These are phyloP conservation scores for Sisyra terminalis DNA, from an alignment of 2,888 invertebrate species.

Conservation along the genomic window DNA sequence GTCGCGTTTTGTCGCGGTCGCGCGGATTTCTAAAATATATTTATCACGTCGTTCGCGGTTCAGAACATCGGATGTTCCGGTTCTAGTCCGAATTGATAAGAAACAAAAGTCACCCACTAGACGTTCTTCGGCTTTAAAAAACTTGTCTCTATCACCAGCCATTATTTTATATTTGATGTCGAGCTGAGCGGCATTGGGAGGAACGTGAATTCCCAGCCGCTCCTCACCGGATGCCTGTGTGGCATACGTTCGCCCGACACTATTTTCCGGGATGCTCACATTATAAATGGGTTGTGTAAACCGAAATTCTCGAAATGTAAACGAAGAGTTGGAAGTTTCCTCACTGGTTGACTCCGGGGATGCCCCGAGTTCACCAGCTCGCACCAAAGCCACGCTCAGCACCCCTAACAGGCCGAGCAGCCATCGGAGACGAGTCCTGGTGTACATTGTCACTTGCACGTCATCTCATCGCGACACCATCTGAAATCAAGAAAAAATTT, in stretches of 20 bases:
- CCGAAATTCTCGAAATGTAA: slow-evolving; percentile 30
- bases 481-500: background rate
- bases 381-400: slow-evolving; percentile 7
- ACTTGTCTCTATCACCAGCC: slow-evolving; percentile 72
- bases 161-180: slow-evolving; percentile 75
- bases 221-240: slow-evolving; percentile 51
- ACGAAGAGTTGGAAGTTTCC: slow-evolving; percentile 7
- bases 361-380: background rate
- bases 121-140: slow-evolving; percentile 84
- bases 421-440: slow-evolving; percentile 4
- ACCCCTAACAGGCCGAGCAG: slow-evolving; percentile 4
- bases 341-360: slow-evolving; percentile 10
- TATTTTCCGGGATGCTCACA: slow-evolving; percentile 84
- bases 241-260: slow-evolving; percentile 75
- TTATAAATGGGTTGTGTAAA: slow-evolving; percentile 68
- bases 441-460: slow-evolving; percentile 1
- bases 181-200: slow-evolving; percentile 21
- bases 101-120: slow-evolving; percentile 91
- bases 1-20: slow-evolving; percentile 41
- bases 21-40: slow-evolving; percentile 64
- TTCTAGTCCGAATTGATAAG: slow-evolving; percentile 72
- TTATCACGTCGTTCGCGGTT: slow-evolving; percentile 83
- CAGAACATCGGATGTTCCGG: slow-evolving; percentile 71
- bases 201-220: slow-evolving; percentile 61
- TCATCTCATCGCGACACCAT: slow-evolving; percentile 4